These are phyloP conservation scores for Trichopria drosophilae DNA, from an alignment of 2,888 invertebrate species.

Conservation along the genomic window DNA sequence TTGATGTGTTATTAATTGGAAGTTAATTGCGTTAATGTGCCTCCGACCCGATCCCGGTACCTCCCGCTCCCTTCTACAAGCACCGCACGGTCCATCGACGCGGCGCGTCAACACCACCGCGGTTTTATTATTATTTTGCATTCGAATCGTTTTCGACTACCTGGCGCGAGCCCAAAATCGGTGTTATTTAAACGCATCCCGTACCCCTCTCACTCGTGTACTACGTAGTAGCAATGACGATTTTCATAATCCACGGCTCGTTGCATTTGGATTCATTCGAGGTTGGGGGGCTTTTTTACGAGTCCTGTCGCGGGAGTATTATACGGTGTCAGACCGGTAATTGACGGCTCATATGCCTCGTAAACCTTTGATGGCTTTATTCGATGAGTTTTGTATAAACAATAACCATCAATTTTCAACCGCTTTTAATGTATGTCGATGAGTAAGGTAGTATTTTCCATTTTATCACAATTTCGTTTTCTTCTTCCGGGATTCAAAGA, in stretches of 20 bases:
- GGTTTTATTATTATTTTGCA: slow-evolving; percentile 53
- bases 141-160: slow-evolving; percentile 51
- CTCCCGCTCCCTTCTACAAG: slow-evolving; percentile 34
- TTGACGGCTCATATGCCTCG: slow-evolving; percentile 7
- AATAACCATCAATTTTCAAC: slow-evolving; percentile 24
- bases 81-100: slow-evolving; percentile 16
- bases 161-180: slow-evolving; percentile 51
- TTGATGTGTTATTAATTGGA: slow-evolving; percentile 58
- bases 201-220: background rate
- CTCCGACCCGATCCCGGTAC: slow-evolving; percentile 39
- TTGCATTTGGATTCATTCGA: slow-evolving; percentile 53
- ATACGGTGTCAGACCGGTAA: slow-evolving; percentile 19
- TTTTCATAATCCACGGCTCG: slow-evolving; percentile 57
- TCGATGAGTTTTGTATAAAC: slow-evolving; percentile 30
- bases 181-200: slow-evolving; percentile 33
- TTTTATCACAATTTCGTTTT: slow-evolving; percentile 30
- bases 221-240: slow-evolving; percentile 35
- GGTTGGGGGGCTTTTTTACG: slow-evolving; percentile 29
- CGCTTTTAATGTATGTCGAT: no score
- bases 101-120: no score
- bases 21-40: slow-evolving; percentile 58
- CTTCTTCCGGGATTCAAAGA: no score
- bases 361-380: slow-evolving; percentile 24
- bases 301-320: slow-evolving; percentile 9
- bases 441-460: slow-evolving; percentile 28